Evolutionary conservation across 2,113 vertebrate genomes (phyloP).

Genomic region (Chelonoidis abingdonii): DNA sequence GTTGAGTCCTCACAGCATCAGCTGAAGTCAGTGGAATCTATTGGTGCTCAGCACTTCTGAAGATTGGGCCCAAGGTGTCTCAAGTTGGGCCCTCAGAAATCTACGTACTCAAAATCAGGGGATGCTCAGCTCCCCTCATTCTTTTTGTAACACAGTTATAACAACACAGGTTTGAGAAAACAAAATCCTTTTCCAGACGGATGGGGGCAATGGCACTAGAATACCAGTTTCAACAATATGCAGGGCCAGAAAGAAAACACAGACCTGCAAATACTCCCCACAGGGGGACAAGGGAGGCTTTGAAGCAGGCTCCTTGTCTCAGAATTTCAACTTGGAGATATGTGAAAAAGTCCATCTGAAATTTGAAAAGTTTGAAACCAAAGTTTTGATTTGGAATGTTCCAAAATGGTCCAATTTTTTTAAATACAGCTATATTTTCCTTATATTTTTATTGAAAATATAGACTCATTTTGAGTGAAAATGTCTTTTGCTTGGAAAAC

Average conservation of each 20-base stretch:
- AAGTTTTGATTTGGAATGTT: too few relatives aligned
- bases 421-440: background rate
- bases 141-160: background rate
- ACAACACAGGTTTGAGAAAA: background rate
- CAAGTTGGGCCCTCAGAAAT: background rate
- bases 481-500: background rate
- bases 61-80: too few relatives aligned
- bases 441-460: background rate
- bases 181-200: background rate
- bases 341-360: background rate
- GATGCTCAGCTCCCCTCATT: background rate
- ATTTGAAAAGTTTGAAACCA: background rate
- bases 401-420: too few relatives aligned
- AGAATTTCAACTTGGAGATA: background rate
- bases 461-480: background rate
- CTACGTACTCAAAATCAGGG: background rate
- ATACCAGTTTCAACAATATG: constrained; percentile 32
- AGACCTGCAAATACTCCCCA: background rate
- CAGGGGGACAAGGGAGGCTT: background rate
- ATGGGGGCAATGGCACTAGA: background rate
- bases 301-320: constrained; percentile 35
- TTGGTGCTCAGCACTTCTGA: background rate
- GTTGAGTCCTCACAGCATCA: background rate
- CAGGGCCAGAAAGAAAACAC: background rate
- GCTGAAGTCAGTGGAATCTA: background rate